Percentiles rank a stretch among this genome's conserved stretches.
These are phyloP conservation scores for Ophioninae sp. DNA, from an alignment of 2,888 invertebrate genomes.

Conservation along the genomic window DNA sequence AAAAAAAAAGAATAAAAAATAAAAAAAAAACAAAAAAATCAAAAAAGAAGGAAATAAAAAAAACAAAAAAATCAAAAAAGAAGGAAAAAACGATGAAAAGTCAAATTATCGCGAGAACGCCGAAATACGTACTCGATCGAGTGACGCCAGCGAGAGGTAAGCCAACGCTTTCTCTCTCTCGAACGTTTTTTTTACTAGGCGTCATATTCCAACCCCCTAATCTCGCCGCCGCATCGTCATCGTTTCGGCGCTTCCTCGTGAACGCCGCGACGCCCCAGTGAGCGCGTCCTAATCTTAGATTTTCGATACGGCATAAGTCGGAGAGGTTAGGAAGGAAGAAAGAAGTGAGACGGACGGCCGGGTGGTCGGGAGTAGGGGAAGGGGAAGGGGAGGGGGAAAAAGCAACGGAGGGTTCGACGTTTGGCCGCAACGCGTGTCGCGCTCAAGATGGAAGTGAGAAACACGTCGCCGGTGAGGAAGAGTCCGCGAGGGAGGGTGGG, in stretches of 20 bases:
- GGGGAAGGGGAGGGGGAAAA: background rate
- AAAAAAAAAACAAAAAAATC: slow-evolving; percentile 36
- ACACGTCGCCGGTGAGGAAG: slow-evolving; percentile 57
- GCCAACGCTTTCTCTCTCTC: slow-evolving; percentile 67
- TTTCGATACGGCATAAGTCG: slow-evolving; percentile 67
- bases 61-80: slow-evolving; percentile 64
- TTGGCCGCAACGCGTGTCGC: slow-evolving; percentile 66
- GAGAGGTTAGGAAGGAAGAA: background rate
- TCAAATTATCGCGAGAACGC: background rate
- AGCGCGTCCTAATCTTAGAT: slow-evolving; percentile 71
- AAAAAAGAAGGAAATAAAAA: slow-evolving; percentile 39
- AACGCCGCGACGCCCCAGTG: slow-evolving; percentile 57
- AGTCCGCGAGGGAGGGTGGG: background rate
- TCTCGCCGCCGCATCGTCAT: background rate
- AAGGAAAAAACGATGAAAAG: slow-evolving; percentile 37
- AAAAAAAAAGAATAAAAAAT: slow-evolving; percentile 66
- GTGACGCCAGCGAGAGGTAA: slow-evolving; percentile 43
- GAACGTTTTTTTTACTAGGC: slow-evolving; percentile 43
- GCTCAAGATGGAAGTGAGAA: slow-evolving; percentile 65
- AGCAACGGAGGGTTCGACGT: slow-evolving; percentile 35
- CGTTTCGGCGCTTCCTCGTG: slow-evolving; percentile 1
- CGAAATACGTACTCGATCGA: slow-evolving; percentile 19
- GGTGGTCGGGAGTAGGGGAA: too few species aligned
- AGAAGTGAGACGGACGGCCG: background rate
- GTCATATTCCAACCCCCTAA: slow-evolving; percentile 14